A percentile compares a stretch with the other conserved stretches of the same genome.
phyloP scores from a whole-genome alignment of 2,888 invertebrate species.

The Himalopsyche japonica region DNA sequence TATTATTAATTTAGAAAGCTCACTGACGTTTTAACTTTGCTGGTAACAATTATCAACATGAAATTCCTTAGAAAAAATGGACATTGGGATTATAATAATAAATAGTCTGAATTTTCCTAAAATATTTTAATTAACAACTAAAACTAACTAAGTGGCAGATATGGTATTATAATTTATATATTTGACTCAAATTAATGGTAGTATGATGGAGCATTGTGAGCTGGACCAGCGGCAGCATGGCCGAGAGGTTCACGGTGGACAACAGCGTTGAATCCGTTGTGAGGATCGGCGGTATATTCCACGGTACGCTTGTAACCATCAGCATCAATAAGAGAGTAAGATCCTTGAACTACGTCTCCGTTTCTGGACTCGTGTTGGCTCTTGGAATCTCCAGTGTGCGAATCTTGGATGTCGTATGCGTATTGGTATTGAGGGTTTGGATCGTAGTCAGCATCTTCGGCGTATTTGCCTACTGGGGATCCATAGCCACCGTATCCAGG shows the following conservation, averaged over 20 bases:
- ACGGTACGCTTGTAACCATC: constrained; percentile 42
- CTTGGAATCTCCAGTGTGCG: background rate
- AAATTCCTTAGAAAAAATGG: no score
- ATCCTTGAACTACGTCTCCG: constrained; percentile 5
- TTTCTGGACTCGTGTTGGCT: constrained; percentile 9
- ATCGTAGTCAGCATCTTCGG: background rate
- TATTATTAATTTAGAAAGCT: no score
- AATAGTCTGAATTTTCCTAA: no score
- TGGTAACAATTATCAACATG: no score
- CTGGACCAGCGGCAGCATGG: background rate
- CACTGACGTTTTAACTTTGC: no score
- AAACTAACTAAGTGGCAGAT: no score
- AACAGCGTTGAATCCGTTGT: background rate
- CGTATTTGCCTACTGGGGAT: background rate
- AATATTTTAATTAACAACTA: no score
- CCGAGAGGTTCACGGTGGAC: constrained; percentile 37
- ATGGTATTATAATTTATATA: no score
- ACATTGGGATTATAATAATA: no score
- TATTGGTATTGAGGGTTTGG: background rate
- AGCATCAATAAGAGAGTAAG: constrained; percentile 43
- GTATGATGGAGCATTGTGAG: background rate
- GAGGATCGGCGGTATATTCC: background rate
- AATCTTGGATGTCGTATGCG: background rate
- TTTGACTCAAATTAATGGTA: background rate
- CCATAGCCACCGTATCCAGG: background rate